phyloP scores from a whole-genome alignment of 2,797 vertebrate species.

The Leptatherina wallacei region DNA sequence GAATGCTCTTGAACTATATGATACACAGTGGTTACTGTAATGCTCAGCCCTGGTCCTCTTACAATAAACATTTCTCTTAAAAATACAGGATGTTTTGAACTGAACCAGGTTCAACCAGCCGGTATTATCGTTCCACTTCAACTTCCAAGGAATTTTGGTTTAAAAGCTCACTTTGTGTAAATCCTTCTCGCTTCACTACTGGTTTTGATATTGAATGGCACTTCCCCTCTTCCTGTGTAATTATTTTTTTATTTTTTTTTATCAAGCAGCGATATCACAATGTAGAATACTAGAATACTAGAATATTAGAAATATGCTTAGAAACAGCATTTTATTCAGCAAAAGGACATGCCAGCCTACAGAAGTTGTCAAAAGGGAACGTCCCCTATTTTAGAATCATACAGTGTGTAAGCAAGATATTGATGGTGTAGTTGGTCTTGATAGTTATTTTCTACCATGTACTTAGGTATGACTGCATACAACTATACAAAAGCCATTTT shows the following conservation, averaged over 20 bases:
- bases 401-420: too few relatives aligned
- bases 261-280: too few relatives aligned
- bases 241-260: too few relatives aligned
- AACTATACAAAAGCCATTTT: not conserved
- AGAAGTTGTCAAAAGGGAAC: too few relatives aligned
- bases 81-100: conserved; percentile 13
- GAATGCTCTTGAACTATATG: conserved; percentile 6
- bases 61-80: conserved; percentile 28
- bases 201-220: not conserved
- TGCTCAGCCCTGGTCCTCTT: conserved; percentile 16
- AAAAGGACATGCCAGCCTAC: too few relatives aligned
- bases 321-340: too few relatives aligned
- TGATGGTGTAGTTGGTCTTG: too few relatives aligned
- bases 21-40: conserved; percentile 29
- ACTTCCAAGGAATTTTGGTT: conserved; percentile 3
- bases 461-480: not conserved
- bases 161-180: not conserved
- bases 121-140: not conserved
- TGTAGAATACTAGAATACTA: too few relatives aligned
- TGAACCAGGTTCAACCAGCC: not conserved
- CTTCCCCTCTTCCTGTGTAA: too few relatives aligned
- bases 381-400: too few relatives aligned
- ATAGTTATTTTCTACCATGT: not conserved
- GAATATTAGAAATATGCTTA: too few relatives aligned
- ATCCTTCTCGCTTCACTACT: not conserved